Evolutionary conservation across 2,797 vertebrate genomes (phyloP).

Genomic region (Novumbra hubbsi): DNA sequence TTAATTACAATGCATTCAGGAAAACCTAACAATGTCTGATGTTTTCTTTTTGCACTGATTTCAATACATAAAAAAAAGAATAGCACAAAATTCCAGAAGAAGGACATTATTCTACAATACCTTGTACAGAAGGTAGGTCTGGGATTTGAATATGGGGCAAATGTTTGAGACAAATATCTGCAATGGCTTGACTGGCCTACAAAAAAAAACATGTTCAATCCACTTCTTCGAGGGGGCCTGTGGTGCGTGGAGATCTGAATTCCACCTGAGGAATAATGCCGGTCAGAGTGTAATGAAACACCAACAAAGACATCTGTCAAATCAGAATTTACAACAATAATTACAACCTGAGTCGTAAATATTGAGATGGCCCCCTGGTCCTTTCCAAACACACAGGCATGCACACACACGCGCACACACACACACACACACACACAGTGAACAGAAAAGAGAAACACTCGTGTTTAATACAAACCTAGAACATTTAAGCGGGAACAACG

Average conservation of each 20-base stretch:
- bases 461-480: no score
- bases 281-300: slow-evolving; percentile 28
- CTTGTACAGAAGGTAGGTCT: no score
- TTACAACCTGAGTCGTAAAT: slow-evolving; percentile 29
- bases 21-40: no score
- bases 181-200: neutral
- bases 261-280: slow-evolving; percentile 5
- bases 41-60: no score
- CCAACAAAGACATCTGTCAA: slow-evolving; percentile 24
- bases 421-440: slow-evolving; percentile 8
- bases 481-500: no score
- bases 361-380: slow-evolving; percentile 3
- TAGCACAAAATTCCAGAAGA: no score
- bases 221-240: no score
- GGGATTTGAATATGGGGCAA: neutral
- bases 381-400: slow-evolving; percentile 7
- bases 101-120: no score
- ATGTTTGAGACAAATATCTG: neutral
- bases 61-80: no score
- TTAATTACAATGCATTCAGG: no score
- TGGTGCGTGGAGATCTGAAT: neutral
- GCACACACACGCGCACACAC: neutral
- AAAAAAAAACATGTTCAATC: no score
- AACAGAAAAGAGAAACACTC: neutral
- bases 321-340: slow-evolving; percentile 31